Percentiles rank a stretch among this genome's conserved stretches.
Evolutionary conservation across 37 sponge, comb jelly and placozoan genomes (phyloP).

Genomic region (Diacarnus erythraeanus): DNA sequence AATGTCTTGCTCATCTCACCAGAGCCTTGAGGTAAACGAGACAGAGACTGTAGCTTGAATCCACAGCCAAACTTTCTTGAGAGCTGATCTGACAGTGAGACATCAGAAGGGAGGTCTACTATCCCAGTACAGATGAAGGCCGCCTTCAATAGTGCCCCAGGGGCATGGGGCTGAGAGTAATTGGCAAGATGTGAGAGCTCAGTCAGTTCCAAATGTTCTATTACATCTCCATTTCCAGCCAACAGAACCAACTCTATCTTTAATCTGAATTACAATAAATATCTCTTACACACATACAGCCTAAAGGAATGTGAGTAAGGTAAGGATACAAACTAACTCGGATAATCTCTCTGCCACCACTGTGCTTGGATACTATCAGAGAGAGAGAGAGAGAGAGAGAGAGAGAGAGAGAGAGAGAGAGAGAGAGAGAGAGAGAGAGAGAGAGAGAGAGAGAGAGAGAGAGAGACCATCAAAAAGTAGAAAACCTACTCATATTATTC

Average conservation of each 20-base stretch:
- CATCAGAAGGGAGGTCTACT: slow-evolving; percentile 65
- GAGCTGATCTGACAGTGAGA: slow-evolving; percentile 65
- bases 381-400: background rate
- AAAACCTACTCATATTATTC: background rate
- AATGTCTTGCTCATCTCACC: slow-evolving; percentile 28
- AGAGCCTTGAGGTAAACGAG: slow-evolving; percentile 79
- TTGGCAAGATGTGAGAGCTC: slow-evolving; percentile 70
- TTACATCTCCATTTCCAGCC: slow-evolving; percentile 35
- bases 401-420: background rate
- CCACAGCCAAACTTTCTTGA: slow-evolving; percentile 64
- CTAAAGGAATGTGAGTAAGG: too few species aligned
- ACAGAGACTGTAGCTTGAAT: slow-evolving; percentile 52
- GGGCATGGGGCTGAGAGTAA: slow-evolving; percentile 82
- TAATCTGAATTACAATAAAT: slow-evolving; percentile 9
- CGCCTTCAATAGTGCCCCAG: slow-evolving; percentile 81
- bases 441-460: background rate
- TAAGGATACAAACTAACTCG: too few species aligned
- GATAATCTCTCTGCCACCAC: too few species aligned
- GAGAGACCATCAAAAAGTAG: background rate
- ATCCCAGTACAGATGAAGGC: slow-evolving; percentile 78
- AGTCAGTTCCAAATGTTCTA: slow-evolving; percentile 42
- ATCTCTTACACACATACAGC: too few species aligned
- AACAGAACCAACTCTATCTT: slow-evolving; percentile 33
- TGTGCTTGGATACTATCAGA: too few species aligned
- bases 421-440: background rate